phyloP scores from a whole-genome alignment of 1,140 invertebrate genomes.

The Chymomyza costata region DNA sequence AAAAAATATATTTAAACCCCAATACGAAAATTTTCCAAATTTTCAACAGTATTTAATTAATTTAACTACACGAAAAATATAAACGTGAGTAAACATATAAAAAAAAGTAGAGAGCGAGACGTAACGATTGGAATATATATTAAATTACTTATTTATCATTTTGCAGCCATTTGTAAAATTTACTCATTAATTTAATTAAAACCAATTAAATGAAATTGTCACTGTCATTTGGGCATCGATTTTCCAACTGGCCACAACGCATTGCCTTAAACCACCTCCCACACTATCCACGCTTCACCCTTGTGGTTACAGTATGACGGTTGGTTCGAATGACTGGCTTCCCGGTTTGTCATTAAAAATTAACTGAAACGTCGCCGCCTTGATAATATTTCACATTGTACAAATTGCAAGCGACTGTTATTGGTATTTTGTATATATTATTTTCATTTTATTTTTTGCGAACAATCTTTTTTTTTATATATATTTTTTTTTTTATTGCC shows the following conservation, averaged over 20 bases:
- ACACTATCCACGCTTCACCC: too few relatives aligned
- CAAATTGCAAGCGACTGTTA: constrained; percentile 63
- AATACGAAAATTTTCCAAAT: constrained; percentile 27
- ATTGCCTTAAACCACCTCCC: too few relatives aligned
- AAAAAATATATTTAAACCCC: too few relatives aligned
- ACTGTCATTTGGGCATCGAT: constrained; percentile 72
- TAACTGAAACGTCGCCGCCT: constrained; percentile 44
- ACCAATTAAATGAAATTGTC: constrained; percentile 73
- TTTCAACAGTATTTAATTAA: constrained; percentile 59
- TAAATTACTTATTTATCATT: constrained; percentile 73
- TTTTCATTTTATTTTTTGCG: not conserved
- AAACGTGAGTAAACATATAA: constrained; percentile 8
- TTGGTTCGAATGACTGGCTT: too few relatives aligned
- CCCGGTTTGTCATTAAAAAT: constrained; percentile 46
- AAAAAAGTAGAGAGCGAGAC: not conserved
- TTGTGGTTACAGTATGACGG: too few relatives aligned
- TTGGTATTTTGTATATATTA: constrained; percentile 3
- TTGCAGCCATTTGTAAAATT: constrained; percentile 73
- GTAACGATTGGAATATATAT: constrained; percentile 37
- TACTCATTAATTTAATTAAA: constrained; percentile 74
- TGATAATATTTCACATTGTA: constrained; percentile 71
- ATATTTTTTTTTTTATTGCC: not conserved
- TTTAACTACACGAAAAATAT: constrained; percentile 43
- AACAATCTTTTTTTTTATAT: constrained; percentile 24
- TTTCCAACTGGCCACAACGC: constrained; percentile 36